Evolutionary conservation across 53 echinoderm and acorn worm genomes (phyloP).

Genomic region (Holothuria leucospilota): DNA sequence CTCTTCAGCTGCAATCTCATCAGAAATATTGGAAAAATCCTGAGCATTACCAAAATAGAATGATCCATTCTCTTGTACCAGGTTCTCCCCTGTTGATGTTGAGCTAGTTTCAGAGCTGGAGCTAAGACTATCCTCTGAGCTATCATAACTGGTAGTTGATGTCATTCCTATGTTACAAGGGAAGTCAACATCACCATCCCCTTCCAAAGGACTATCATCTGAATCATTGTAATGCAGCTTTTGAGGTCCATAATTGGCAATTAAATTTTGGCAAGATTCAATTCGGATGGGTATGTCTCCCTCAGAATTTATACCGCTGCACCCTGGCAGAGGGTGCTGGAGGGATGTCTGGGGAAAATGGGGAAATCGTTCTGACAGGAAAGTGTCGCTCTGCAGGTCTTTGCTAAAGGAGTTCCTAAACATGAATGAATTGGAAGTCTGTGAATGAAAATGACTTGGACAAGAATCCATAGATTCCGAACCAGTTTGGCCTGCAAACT

Average conservation of each 20-base stretch:
- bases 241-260: slow-evolving; percentile 57
- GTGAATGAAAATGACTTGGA: slow-evolving; percentile 29
- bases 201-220: slow-evolving; percentile 62
- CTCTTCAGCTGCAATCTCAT: neutral
- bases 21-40: slow-evolving; percentile 6
- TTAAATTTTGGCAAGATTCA: slow-evolving; percentile 55
- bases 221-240: slow-evolving; percentile 92
- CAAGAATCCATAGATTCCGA: slow-evolving; percentile 11
- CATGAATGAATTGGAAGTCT: slow-evolving; percentile 53
- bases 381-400: slow-evolving; percentile 10
- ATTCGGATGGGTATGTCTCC: slow-evolving; percentile 79
- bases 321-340: slow-evolving; percentile 55
- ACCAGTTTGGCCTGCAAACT: slow-evolving; percentile 64
- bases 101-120: slow-evolving; percentile 85
- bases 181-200: slow-evolving; percentile 50
- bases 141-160: slow-evolving; percentile 73
- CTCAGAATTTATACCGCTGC: slow-evolving; percentile 68
- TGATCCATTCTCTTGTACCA: neutral
- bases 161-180: slow-evolving; percentile 62
- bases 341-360: slow-evolving; percentile 51
- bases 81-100: slow-evolving; percentile 42
- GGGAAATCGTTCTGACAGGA: slow-evolving; percentile 28
- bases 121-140: slow-evolving; percentile 86
- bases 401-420: slow-evolving; percentile 58
- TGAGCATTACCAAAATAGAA: slow-evolving; percentile 33